These are phyloP conservation scores for Gymnocephalus cernua DNA, from an alignment of 2,113 vertebrate genomes.

Conservation along the genomic window DNA sequence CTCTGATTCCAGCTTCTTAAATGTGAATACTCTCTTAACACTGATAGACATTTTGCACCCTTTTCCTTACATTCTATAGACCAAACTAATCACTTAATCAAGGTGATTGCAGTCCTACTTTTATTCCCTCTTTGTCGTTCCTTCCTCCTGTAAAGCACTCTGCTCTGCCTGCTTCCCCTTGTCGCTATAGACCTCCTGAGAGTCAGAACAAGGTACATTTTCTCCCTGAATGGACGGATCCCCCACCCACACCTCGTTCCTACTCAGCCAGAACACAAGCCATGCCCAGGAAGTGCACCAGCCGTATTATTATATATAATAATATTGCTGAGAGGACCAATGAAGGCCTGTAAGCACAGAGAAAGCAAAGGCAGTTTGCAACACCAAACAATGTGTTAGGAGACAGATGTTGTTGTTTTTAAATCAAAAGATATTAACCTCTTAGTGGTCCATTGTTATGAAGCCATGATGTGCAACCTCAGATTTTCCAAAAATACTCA, in stretches of 20 bases:
- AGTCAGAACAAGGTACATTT: conserved; percentile 46
- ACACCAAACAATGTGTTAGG: conserved; percentile 16
- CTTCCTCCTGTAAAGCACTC: conserved; percentile 16
- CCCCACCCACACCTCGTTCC: conserved; percentile 65
- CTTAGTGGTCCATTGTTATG: neutral
- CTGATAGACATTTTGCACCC: no score
- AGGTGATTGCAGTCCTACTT: no score
- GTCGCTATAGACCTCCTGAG: conserved; percentile 11
- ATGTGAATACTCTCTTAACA: no score
- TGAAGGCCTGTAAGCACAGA: no score
- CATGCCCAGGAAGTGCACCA: conserved; percentile 30
- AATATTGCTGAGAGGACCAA: no score
- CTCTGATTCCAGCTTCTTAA: no score
- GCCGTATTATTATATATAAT: neutral
- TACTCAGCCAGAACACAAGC: conserved; percentile 28
- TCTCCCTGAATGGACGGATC: conserved; percentile 41
- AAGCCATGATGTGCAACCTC: neutral
- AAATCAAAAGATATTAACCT: neutral
- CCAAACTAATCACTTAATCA: no score
- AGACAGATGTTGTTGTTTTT: neutral
- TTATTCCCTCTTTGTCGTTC: neutral
- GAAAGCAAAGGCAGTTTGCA: no score
- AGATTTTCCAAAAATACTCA: no score
- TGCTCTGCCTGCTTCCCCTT: conserved; percentile 2
- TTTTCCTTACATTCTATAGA: no score